A percentile compares a stretch with the other conserved stretches of the same genome.
phyloP scores from a whole-genome alignment of 2,888 invertebrate species.

The Drosophila colorata region DNA sequence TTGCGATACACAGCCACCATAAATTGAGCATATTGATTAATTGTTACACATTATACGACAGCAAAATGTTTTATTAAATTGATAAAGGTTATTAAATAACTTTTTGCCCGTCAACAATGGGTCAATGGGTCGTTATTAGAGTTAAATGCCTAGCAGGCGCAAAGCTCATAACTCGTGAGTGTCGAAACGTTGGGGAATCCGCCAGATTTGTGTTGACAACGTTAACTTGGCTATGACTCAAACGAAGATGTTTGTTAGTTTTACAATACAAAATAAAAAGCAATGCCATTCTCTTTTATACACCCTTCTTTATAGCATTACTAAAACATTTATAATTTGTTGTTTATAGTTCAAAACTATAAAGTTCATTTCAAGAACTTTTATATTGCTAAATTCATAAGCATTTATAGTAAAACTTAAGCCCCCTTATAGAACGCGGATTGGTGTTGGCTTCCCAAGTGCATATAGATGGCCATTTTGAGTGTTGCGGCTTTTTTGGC shows the following conservation, averaged over 20 bases:
- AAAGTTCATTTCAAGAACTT: not conserved
- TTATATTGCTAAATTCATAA: not conserved
- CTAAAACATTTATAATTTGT: no score
- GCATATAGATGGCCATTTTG: not conserved
- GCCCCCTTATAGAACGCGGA: not conserved
- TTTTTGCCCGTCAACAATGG: not conserved
- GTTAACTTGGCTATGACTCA: not conserved
- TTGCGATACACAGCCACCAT: constrained; percentile 12
- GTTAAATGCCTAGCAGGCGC: not conserved
- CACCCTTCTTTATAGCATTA: no score
- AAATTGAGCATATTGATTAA: constrained; percentile 8
- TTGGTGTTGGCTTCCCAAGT: not conserved
- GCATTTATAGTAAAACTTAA: not conserved
- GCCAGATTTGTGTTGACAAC: not conserved
- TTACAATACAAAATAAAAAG: no score
- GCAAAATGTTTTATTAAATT: not conserved
- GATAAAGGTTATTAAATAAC: constrained; percentile 8
- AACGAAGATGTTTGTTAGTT: not conserved
- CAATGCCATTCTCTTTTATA: no score
- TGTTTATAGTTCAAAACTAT: no score
- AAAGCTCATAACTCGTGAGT: no score
- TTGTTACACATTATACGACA: constrained; percentile 1
- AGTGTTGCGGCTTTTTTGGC: constrained; percentile 26
- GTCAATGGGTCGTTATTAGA: not conserved
- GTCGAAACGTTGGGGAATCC: not conserved